Conservation (phyloP, 2,797 vertebrate species). For the Salarias fasciatus region DNA sequence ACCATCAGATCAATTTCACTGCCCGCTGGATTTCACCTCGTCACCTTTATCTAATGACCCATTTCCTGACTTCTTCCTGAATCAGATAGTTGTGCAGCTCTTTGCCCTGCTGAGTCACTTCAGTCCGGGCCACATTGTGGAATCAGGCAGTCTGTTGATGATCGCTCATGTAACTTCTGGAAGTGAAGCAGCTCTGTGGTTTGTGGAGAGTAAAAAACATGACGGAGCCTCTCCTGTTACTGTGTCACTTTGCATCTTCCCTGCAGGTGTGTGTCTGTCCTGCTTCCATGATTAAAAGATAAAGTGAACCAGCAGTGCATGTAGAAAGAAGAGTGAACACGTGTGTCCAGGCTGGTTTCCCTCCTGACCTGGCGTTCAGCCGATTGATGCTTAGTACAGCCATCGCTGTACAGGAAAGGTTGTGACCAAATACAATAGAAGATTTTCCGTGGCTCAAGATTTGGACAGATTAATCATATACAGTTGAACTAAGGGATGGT, state of each 20-base stretch:
- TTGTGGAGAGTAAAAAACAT: neutral
- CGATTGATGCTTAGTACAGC: conserved; percentile 1
- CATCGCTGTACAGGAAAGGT: neutral
- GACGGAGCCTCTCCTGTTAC: conserved; percentile 6
- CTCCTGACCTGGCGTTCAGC: conserved; percentile 21
- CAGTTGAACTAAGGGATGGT: neutral
- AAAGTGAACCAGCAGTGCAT: neutral
- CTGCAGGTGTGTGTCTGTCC: conserved; percentile 9
- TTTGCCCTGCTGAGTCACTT: conserved; percentile 45
- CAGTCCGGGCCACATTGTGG: no score
- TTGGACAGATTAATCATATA: neutral
- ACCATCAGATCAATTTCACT: no score
- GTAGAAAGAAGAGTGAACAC: conserved; percentile 2
- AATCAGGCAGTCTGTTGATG: no score
- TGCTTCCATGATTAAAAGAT: conserved; percentile 22
- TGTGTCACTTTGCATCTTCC: conserved; percentile 12
- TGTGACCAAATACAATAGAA: conserved; percentile 44
- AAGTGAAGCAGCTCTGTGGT: neutral
- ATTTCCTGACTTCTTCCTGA: conserved; percentile 22
- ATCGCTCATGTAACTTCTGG: no score
- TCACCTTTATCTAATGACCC: conserved; percentile 16
- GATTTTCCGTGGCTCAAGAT: neutral
- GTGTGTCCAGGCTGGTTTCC: conserved; percentile 12
- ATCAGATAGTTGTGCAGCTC: conserved; percentile 22
- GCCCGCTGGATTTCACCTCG: no score